These are phyloP conservation scores for Pogonophryne albipinna DNA, from an alignment of 2,797 vertebrate genomes.

Conservation along the genomic window DNA sequence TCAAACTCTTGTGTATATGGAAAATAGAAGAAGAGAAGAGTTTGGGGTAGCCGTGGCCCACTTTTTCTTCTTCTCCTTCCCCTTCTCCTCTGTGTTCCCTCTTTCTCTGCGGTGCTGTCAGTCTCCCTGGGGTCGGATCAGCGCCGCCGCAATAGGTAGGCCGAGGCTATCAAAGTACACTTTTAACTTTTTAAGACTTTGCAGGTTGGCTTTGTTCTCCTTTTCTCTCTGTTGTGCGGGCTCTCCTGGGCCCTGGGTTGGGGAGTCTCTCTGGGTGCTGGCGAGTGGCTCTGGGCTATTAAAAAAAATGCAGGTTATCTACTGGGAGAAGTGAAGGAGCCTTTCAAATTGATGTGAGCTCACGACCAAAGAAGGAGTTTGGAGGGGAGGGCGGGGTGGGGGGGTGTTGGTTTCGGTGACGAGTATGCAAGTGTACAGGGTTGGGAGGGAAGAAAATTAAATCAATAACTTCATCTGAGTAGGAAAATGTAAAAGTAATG, in stretches of 20 bases:
- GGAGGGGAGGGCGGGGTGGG: constrained; percentile 40
- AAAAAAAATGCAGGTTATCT: constrained; percentile 81
- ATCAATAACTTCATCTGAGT: too few relatives aligned
- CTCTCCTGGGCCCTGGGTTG: constrained; percentile 82
- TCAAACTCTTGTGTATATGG: constrained; percentile 58
- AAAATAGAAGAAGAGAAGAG: constrained; percentile 73
- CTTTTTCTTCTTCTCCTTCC: constrained; percentile 67
- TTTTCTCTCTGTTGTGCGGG: constrained; percentile 78
- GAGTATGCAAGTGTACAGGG: constrained; percentile 35
- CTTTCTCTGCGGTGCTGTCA: constrained; percentile 76
- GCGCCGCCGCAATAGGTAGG: constrained; percentile 83
- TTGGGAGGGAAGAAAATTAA: too few relatives aligned
- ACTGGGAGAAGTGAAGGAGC: constrained; percentile 79
- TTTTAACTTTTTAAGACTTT: constrained; percentile 88
- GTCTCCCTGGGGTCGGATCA: constrained; percentile 85
- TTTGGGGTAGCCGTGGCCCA: constrained; percentile 84
- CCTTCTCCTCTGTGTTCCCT: constrained; percentile 70
- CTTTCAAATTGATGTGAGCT: constrained; percentile 83
- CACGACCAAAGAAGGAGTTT: constrained; percentile 74
- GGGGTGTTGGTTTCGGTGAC: constrained; percentile 49
- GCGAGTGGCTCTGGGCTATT: constrained; percentile 83
- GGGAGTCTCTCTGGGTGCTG: constrained; percentile 81
- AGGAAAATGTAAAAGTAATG: too few relatives aligned
- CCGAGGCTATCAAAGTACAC: constrained; percentile 86
- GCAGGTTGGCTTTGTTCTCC: constrained; percentile 86